phyloP scores from a whole-genome alignment of 2,113 vertebrate species.

The Perca schrenkii region DNA sequence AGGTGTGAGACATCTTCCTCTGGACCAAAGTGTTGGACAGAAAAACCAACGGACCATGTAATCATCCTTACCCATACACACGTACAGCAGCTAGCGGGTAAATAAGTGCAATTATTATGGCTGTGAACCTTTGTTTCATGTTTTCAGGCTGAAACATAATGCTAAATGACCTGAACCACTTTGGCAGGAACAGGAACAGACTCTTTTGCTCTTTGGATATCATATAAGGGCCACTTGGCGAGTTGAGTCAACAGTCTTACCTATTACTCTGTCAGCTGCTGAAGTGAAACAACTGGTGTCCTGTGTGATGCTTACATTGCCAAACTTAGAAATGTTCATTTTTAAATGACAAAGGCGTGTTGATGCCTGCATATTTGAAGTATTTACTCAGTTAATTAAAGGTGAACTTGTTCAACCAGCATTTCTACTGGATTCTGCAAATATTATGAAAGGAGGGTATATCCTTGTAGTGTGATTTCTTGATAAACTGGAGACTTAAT shows the following conservation, averaged over 20 bases:
- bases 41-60: neutral
- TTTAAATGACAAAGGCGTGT: neutral
- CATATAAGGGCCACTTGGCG: neutral
- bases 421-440: neutral
- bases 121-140: neutral
- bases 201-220: constrained; percentile 3
- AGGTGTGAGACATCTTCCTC: neutral
- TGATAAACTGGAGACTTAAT: neutral
- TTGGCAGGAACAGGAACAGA: neutral
- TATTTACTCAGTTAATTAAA: neutral
- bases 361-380: neutral
- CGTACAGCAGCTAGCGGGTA: neutral
- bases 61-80: neutral
- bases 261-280: constrained; percentile 8
- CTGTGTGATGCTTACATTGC: neutral
- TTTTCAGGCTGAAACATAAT: constrained; percentile 15
- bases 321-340: neutral
- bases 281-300: neutral
- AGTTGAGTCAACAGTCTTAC: constrained; percentile 7
- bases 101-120: neutral
- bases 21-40: neutral
- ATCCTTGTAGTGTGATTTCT: neutral
- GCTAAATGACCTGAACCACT: constrained; percentile 18
- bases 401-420: neutral
- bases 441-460: neutral